Evolutionary conservation across 2,888 invertebrate genomes (phyloP).

Genomic region (Zaprionus lineosus): DNA sequence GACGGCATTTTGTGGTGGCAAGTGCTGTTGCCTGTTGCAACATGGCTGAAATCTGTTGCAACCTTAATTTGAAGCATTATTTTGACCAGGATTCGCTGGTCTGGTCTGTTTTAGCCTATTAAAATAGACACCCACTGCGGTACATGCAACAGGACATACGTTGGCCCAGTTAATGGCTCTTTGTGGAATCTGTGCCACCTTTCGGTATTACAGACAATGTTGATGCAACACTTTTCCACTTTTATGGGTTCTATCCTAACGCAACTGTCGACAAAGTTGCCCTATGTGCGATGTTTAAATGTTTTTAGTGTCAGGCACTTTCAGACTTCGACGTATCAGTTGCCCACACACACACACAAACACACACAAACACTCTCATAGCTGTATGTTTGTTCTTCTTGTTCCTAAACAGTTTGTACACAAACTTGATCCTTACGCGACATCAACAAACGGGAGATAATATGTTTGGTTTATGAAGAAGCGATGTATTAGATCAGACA

Average conservation of each 20-base stretch:
- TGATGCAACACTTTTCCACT: conserved; percentile 45
- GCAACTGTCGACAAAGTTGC: conserved; percentile 47
- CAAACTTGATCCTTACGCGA: too few relatives aligned
- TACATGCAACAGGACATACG: not conserved
- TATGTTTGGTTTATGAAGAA: too few relatives aligned
- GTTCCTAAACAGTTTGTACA: too few relatives aligned
- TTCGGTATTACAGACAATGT: conserved; percentile 39
- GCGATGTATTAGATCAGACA: too few relatives aligned
- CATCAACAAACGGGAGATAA: too few relatives aligned
- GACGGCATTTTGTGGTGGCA: conserved; percentile 8
- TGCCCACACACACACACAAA: too few relatives aligned
- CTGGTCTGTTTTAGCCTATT: conserved; percentile 20
- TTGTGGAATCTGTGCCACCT: conserved; percentile 33
- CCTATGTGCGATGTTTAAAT: too few relatives aligned
- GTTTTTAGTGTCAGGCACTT: too few relatives aligned
- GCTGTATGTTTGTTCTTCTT: too few relatives aligned
- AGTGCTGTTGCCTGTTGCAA: conserved; percentile 8
- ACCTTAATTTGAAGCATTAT: not conserved
- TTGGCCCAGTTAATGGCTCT: conserved; percentile 41
- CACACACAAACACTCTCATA: too few relatives aligned
- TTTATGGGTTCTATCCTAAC: conserved; percentile 41
- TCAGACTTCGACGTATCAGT: too few relatives aligned
- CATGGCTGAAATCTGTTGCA: conserved; percentile 14
- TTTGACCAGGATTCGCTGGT: not conserved
- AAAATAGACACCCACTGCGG: conserved; percentile 8